These are phyloP conservation scores for Copsychus sechellarum DNA, from an alignment of 2,113 vertebrate species.

Conservation along the genomic window DNA sequence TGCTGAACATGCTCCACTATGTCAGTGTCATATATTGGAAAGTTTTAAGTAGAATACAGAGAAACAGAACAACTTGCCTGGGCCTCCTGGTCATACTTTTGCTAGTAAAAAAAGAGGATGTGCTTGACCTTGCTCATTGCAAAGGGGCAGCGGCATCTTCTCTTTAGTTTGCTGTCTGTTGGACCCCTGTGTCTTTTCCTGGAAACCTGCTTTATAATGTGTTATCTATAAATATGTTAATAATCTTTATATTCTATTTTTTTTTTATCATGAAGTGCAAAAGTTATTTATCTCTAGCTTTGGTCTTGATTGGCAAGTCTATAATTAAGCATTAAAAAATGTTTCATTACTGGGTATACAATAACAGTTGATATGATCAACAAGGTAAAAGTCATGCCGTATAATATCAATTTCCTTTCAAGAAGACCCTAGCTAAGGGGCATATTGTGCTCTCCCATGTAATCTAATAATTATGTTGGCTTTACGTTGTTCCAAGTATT, in stretches of 20 bases:
- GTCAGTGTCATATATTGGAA: not conserved
- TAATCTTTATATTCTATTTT: not conserved
- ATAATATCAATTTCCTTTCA: not conserved
- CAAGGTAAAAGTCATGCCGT: not conserved
- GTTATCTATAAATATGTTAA: not conserved
- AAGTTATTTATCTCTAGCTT: not conserved
- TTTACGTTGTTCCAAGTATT: not conserved
- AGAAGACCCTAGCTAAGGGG: not conserved
- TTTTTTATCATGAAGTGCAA: not conserved
- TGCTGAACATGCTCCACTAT: not conserved
- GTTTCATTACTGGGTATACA: not conserved
- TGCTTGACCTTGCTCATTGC: not conserved
- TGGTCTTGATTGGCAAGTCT: not conserved
- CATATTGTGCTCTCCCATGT: not conserved
- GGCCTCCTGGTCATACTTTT: not conserved
- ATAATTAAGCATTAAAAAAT: not conserved
- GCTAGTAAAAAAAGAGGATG: not conserved
- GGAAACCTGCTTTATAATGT: not conserved
- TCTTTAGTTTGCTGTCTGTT: not conserved
- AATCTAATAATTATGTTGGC: not conserved
- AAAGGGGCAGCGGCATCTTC: not conserved
- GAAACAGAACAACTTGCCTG: not conserved
- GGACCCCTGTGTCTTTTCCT: accelerated
- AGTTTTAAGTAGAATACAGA: not conserved
- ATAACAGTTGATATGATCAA: not conserved